Evolutionary conservation across 1,140 invertebrate genomes (phyloP), one percentile per base, ranked within the genome.

Genomic region (Tetramorium simillimum): DNA sequence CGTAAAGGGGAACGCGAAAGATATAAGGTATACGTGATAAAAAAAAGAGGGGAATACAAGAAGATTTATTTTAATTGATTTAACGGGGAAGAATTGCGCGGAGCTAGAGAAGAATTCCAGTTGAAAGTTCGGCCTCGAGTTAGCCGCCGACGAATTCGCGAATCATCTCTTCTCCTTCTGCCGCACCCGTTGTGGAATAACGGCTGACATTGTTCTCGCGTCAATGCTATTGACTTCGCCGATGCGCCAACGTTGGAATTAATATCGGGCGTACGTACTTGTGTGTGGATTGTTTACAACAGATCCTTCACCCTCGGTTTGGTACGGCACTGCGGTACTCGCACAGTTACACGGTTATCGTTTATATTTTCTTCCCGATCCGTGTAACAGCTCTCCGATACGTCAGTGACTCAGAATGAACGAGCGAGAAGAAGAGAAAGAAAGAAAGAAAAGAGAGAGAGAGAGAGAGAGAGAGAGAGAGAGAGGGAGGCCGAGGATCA

Each of bases 351-450:
- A 75, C 14, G 14, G 53, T 58, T 72, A 72, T 72, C 75, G 40
- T 77, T 46, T 40, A 75, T 56, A 81, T 81, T 70, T 70, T 81
- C 78, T 81, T 70, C 37, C 63, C 78, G 65, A 81, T 81, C 21
- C 51, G 33, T 81, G 46, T 69, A 69, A 69, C 63, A 80, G n/a
- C 62, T 67, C 3, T 14, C n/a, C n/a, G 21, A 81, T 60, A 70
- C 60, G 88, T 89, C 80, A 82, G 37, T 78, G 84, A 77, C 46
- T 77, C 81, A 73, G 49, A 28, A 70, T 37, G 37, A 43, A 43
- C 69, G 24, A 77, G 43, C 58, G 40, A 6, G 65, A 46, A 51
- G 60, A 2, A n/a, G 46, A 12, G 2, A 46, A 14, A 46, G 40
- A 46, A 46, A 46, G 12, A 46, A 18, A 51, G 4, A 18, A 28